Conservation (phyloP, 2,797 vertebrate species). For the Enteromius anoplus region DNA sequence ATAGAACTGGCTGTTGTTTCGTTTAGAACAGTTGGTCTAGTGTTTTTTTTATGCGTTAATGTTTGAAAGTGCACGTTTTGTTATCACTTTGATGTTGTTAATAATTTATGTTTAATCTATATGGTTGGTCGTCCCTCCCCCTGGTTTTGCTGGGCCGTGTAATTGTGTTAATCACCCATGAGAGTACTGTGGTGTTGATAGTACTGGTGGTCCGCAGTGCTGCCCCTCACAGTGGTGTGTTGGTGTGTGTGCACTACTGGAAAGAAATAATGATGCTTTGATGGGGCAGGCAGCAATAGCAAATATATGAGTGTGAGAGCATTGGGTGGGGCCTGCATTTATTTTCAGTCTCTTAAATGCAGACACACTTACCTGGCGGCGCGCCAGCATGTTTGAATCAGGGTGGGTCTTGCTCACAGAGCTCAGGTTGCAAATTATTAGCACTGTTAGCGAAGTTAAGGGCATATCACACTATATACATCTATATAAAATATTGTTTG, state of each 20-base stretch:
- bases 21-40: not conserved
- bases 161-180: conserved; percentile 43
- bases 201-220: conserved; percentile 34
- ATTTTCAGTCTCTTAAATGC: conserved; percentile 64
- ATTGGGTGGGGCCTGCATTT: conserved; percentile 72
- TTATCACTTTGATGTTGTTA: conserved; percentile 9
- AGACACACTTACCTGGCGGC: conserved; percentile 71
- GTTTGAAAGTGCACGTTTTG: not conserved
- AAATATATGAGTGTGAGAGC: conserved; percentile 50
- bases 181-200: conserved; percentile 13
- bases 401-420: conserved; percentile 46
- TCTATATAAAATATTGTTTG: no score
- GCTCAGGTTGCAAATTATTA: conserved; percentile 34
- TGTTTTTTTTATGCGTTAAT: not conserved
- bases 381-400: conserved; percentile 58
- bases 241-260: conserved; percentile 50
- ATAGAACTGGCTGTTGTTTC: not conserved
- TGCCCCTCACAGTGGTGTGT: conserved; percentile 27
- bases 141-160: not conserved
- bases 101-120: conserved; percentile 26
- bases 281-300: conserved; percentile 40
- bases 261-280: conserved; percentile 50
- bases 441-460: conserved; percentile 33
- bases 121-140: not conserved
- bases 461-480: no score